A percentile compares a stretch with the other conserved stretches of the same genome.
These are phyloP conservation scores for Pandemis cinnamomeana DNA, from an alignment of 2,888 invertebrate species.

Conservation along the genomic window DNA sequence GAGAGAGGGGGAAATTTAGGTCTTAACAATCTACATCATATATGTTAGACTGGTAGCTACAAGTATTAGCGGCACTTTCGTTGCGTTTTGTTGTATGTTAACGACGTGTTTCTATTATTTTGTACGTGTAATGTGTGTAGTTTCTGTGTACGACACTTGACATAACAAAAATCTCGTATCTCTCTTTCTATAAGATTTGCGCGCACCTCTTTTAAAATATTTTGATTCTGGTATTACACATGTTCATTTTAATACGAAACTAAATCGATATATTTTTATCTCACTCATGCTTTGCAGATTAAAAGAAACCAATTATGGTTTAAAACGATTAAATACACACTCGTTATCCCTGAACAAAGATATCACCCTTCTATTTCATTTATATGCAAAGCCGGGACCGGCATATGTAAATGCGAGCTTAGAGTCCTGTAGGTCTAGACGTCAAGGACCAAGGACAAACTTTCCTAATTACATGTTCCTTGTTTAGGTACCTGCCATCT, in stretches of 20 bases:
- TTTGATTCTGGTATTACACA: no score
- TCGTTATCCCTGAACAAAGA: not conserved
- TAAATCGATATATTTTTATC: not conserved
- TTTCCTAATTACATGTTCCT: constrained; percentile 22
- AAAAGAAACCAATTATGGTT: not conserved
- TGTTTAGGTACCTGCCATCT: constrained; percentile 3
- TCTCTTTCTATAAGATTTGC: no score
- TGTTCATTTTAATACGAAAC: not conserved
- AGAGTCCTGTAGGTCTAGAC: constrained; percentile 12
- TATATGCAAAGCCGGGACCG: constrained; percentile 22
- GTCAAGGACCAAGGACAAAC: constrained; percentile 19
- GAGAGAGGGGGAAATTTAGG: constrained; percentile 38
- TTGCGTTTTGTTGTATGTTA: not conserved
- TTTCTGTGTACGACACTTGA: no score
- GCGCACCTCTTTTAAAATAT: no score
- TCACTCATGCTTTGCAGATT: not conserved
- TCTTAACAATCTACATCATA: constrained; percentile 1
- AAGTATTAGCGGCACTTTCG: not conserved
- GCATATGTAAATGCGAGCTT: constrained; percentile 25
- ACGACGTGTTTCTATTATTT: not conserved
- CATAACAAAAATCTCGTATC: no score
- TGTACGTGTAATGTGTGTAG: no score
- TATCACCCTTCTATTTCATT: constrained; percentile 8
- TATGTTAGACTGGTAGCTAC: not conserved
- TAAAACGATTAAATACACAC: not conserved